Conservation (phyloP, 1,140 invertebrate species). For the Leptoteleia sp. region DNA sequence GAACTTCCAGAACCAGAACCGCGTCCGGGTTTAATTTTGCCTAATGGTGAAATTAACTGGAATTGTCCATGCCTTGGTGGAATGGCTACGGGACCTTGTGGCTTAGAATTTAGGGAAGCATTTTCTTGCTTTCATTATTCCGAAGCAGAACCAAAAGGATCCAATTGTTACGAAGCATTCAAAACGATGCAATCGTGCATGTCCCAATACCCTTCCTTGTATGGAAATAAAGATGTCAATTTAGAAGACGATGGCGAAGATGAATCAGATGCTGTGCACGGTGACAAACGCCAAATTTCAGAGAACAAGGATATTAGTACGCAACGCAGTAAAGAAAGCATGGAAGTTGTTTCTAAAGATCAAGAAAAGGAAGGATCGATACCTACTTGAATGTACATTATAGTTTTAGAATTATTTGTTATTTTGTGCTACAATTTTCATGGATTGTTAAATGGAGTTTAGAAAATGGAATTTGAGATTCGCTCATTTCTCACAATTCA, state of each 20-base stretch:
- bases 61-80: constrained; percentile 97
- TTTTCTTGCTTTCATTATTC: constrained; percentile 97
- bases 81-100: constrained; percentile 97
- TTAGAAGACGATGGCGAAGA: constrained; percentile 81
- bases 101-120: constrained; percentile 94
- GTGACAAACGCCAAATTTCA: constrained; percentile 11
- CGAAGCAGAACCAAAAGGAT: constrained; percentile 89
- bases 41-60: constrained; percentile 97
- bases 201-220: constrained; percentile 92
- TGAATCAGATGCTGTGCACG: constrained; percentile 69
- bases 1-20: constrained; percentile 87
- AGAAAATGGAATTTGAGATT: too few relatives aligned
- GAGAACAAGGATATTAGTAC: constrained; percentile 2
- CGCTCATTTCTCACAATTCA: too few relatives aligned
- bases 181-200: constrained; percentile 96
- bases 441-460: too few relatives aligned
- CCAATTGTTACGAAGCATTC: constrained; percentile 95
- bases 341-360: too few relatives aligned
- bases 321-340: neutral
- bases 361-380: neutral
- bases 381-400: neutral
- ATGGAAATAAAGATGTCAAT: constrained; percentile 84
- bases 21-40: constrained; percentile 89
- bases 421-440: too few relatives aligned
- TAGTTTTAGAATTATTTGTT: too few relatives aligned